Base-by-base conservation (phyloP, 2,797 vertebrate genomes). In the Erpetoichthys calabaricus region DNA sequence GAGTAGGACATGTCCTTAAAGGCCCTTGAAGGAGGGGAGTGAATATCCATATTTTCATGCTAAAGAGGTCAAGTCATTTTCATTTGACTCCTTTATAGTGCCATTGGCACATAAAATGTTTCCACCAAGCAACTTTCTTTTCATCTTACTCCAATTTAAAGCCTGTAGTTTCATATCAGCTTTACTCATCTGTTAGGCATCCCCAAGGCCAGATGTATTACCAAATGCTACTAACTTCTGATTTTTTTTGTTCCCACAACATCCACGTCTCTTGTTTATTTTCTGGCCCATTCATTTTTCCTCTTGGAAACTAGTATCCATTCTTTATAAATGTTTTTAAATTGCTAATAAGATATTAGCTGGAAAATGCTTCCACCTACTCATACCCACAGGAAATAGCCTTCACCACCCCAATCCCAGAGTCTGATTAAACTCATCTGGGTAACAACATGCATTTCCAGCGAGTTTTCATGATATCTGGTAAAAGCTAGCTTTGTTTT, bases 161-260 rank as follows among this genome's bases (percentile, higher is more conserved):
- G 50, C 57, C 55, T 44, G 45, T 2, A 5, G 4, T 49, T n/a
- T 49, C 47, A 7, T 49, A 62, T 63, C 59, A 45, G 5, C 47
- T 6, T 41, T 42, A 41, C 45, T 65, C 55, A 65, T 68, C 64
- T 61, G 64, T 63, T 70, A 57, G 10, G 60, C 58, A 61, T 68
- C 60, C 58, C 51, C 6, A n/a, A 10, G 56, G 57, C 58, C 57
- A 65, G 60, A 67, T 65, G 58, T 56, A 45, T 62, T 9, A 57
- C 51, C 10, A 46, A 57, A 47, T 45, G 42, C 45, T 25, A 44
- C 53, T 47, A 55, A 57, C 57, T 59, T 49, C 25, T 57, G 58
- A 62, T 60, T 64, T 60, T 58, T 64, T 46, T 56, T 51, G 42
- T 4, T n/a, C 47, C 47, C 44, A 41, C 54, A 51, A 46, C 56